phyloP scores from a whole-genome alignment of 1,140 invertebrate species.

The Dendroctonus ponderosae region DNA sequence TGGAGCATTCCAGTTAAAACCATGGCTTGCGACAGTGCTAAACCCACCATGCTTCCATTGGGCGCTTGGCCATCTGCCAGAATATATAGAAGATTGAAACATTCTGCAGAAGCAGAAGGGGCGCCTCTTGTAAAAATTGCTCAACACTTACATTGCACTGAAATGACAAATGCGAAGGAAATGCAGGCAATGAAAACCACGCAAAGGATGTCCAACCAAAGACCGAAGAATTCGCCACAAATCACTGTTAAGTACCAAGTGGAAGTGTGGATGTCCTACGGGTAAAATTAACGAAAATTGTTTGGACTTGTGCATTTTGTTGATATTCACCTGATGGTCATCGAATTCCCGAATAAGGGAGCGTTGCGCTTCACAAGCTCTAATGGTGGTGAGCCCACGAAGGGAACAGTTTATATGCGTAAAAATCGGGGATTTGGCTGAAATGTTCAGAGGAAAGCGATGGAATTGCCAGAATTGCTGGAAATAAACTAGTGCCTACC shows the following conservation, averaged over 20 bases:
- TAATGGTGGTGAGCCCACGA: constrained; percentile 48
- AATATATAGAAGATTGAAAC: too few species aligned
- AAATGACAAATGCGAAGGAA: constrained; percentile 69
- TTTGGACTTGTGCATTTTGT: background rate
- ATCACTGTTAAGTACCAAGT: constrained; percentile 68
- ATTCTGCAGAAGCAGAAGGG: too few species aligned
- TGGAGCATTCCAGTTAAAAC: constrained; percentile 83
- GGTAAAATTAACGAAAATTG: background rate
- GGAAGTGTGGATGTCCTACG: constrained; percentile 40
- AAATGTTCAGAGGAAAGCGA: constrained; percentile 22
- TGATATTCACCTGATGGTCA: constrained; percentile 43
- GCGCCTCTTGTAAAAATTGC: too few species aligned
- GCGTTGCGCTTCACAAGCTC: constrained; percentile 50
- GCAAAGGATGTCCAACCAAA: constrained; percentile 77
- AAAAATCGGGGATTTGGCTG: constrained; percentile 72
- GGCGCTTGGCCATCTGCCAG: constrained; percentile 27
- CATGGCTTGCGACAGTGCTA: constrained; percentile 78
- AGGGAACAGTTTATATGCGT: constrained; percentile 62
- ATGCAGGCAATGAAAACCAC: constrained; percentile 65
- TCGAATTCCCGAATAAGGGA: constrained; percentile 50
- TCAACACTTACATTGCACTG: constrained; percentile 38
- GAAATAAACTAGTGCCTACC: constrained; percentile 45
- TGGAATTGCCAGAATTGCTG: background rate
- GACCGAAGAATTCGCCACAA: constrained; percentile 73
- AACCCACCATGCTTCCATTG: constrained; percentile 64